A percentile compares a stretch with the other conserved stretches of the same genome.
Conservation (phyloP, 2,113 vertebrate species). For the Donacobius atricapilla region DNA sequence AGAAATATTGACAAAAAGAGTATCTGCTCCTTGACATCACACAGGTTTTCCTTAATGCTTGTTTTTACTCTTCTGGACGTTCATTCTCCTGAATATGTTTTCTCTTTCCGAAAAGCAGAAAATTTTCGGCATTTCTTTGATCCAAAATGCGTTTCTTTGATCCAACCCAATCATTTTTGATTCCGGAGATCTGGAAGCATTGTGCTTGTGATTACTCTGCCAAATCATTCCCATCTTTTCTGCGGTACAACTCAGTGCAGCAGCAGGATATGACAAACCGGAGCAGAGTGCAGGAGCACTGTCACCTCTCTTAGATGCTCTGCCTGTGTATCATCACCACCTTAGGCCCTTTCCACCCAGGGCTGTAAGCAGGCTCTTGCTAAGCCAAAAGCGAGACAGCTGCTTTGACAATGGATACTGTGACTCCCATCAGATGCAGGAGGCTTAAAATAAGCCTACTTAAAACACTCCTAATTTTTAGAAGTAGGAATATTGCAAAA, state of each 20-base stretch:
- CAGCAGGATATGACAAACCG: background rate
- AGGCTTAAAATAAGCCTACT: background rate
- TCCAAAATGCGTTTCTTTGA: background rate
- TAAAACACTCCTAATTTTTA: background rate
- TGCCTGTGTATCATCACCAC: background rate
- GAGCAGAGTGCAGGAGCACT: background rate
- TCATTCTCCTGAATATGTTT: background rate
- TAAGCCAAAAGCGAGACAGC: background rate
- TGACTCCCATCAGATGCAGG: background rate
- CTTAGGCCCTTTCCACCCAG: background rate
- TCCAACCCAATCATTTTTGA: background rate
- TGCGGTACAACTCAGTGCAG: background rate
- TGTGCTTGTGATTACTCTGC: background rate
- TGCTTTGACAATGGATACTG: background rate
- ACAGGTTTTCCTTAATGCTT: background rate
- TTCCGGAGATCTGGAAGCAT: background rate
- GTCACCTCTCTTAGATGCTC: background rate
- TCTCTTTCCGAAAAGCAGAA: background rate
- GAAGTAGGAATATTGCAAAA: background rate
- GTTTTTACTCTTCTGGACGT: background rate
- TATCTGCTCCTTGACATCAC: background rate
- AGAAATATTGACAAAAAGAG: background rate
- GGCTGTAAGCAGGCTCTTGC: background rate
- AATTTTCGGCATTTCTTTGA: background rate
- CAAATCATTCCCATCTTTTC: background rate